Conservation (phyloP, 2,113 vertebrate genomes). For the Cryptotis parvus region DNA sequence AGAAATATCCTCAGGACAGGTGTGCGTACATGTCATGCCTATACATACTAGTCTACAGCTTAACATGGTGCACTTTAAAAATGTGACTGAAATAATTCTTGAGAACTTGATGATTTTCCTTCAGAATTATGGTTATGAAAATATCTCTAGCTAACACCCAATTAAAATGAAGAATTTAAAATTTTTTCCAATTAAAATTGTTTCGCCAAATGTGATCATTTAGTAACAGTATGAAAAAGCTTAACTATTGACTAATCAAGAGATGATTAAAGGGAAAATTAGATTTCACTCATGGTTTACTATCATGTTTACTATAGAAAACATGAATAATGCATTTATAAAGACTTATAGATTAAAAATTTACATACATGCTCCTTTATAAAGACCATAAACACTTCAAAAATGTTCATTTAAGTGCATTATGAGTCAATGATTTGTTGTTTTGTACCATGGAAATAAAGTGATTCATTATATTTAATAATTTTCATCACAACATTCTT, state of each 20-base stretch:
- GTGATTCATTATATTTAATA: conserved; percentile 13
- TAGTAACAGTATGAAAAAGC: conserved; percentile 23
- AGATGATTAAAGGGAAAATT: conserved; percentile 60
- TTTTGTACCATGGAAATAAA: not conserved
- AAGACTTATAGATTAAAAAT: not conserved
- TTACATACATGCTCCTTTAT: not conserved
- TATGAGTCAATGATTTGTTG: not conserved
- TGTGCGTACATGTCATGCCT: not conserved
- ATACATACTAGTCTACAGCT: accelerated
- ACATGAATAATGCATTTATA: not conserved
- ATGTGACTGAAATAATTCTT: not conserved
- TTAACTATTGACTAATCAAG: conserved; percentile 58
- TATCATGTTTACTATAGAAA: conserved; percentile 54
- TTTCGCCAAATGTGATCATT: conserved; percentile 41
- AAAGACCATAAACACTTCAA: conserved; percentile 20
- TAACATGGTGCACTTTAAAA: not conserved
- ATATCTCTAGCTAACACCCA: not conserved
- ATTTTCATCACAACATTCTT: conserved; percentile 23
- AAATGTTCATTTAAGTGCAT: not conserved
- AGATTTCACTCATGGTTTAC: conserved; percentile 18
- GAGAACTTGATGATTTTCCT: not conserved
- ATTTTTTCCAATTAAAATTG: too few relatives aligned
- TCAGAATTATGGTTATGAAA: conserved; percentile 44
- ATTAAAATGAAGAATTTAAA: too few relatives aligned
- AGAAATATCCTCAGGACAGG: not conserved